Percentiles rank a stretch among this genome's conserved stretches.
Conservation (phyloP, 2,113 vertebrate genomes). For the Aphyosemion australe region DNA sequence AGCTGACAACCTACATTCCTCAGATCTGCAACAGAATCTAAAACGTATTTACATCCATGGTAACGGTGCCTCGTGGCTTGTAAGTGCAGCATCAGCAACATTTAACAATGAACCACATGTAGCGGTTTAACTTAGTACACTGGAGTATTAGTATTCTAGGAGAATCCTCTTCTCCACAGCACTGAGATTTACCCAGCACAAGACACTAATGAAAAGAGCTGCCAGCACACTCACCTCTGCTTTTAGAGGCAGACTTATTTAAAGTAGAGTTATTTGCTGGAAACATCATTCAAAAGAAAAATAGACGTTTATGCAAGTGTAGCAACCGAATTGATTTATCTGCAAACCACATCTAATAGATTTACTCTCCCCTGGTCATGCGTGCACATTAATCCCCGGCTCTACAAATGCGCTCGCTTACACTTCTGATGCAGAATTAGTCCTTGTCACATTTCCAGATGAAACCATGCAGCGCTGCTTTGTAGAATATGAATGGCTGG, state of each 20-base stretch:
- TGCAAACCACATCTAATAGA: slow-evolving; percentile 67
- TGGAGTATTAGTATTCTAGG: slow-evolving; percentile 62
- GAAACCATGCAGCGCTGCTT: slow-evolving; percentile 48
- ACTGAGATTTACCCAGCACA: slow-evolving; percentile 54
- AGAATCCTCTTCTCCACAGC: slow-evolving; percentile 47
- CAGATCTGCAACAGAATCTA: slow-evolving; percentile 32
- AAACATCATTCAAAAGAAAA: slow-evolving; percentile 65
- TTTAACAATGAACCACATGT: slow-evolving; percentile 34
- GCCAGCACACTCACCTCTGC: slow-evolving; percentile 52
- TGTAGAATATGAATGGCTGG: slow-evolving; percentile 49
- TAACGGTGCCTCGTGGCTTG: slow-evolving; percentile 18
- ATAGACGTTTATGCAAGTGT: slow-evolving; percentile 49
- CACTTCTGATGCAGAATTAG: slow-evolving; percentile 49
- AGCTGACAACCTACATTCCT: slow-evolving; percentile 2
- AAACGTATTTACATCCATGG: slow-evolving; percentile 41
- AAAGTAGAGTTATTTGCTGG: slow-evolving; percentile 40
- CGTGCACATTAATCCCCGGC: slow-evolving; percentile 50
- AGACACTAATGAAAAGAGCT: slow-evolving; percentile 71
- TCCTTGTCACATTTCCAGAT: slow-evolving; percentile 44
- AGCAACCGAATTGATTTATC: slow-evolving; percentile 67
- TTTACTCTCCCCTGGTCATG: slow-evolving; percentile 53
- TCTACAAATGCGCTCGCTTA: slow-evolving; percentile 41
- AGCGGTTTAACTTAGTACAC: slow-evolving; percentile 29
- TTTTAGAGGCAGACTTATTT: slow-evolving; percentile 54
- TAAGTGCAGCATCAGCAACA: slow-evolving; percentile 52